These are phyloP conservation scores for Amblyopsis rosae DNA, from an alignment of 2,113 vertebrate genomes.

Conservation along the genomic window DNA sequence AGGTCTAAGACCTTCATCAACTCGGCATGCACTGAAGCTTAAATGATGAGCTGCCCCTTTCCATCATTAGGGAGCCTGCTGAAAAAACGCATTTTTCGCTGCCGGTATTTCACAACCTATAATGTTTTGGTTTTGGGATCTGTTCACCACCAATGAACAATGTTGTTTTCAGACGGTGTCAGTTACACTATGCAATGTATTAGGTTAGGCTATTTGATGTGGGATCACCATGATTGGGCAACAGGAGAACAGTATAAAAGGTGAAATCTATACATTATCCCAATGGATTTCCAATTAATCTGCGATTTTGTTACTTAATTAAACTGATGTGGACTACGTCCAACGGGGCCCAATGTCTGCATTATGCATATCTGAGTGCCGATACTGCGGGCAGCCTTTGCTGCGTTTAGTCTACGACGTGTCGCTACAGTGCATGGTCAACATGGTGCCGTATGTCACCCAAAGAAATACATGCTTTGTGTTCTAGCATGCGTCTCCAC, in stretches of 20 bases:
- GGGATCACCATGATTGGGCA: not conserved
- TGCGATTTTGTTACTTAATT: too few species aligned
- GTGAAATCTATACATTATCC: not conserved
- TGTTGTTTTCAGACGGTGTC: not conserved
- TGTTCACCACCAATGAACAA: slow-evolving; percentile 6
- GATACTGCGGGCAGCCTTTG: not conserved
- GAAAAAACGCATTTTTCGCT: slow-evolving; percentile 71
- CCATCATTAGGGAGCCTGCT: slow-evolving; percentile 20
- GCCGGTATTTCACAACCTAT: not conserved
- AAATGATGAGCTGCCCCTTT: slow-evolving; percentile 53
- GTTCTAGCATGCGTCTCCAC: too few species aligned
- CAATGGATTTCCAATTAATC: not conserved
- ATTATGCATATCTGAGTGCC: not conserved
- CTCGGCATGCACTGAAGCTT: slow-evolving; percentile 35
- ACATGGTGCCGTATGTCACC: too few species aligned
- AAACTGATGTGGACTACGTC: too few species aligned
- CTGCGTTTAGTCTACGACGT: not conserved
- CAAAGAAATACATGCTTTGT: too few species aligned
- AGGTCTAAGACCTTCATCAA: slow-evolving; percentile 3
- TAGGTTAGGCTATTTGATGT: not conserved
- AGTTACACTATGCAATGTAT: not conserved
- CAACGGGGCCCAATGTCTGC: not conserved
- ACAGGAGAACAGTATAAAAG: not conserved
- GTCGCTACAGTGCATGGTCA: not conserved
- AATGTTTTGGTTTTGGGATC: not conserved